These are phyloP conservation scores for Agelaius tricolor DNA, from an alignment of 2,113 vertebrate genomes.

Conservation along the genomic window DNA sequence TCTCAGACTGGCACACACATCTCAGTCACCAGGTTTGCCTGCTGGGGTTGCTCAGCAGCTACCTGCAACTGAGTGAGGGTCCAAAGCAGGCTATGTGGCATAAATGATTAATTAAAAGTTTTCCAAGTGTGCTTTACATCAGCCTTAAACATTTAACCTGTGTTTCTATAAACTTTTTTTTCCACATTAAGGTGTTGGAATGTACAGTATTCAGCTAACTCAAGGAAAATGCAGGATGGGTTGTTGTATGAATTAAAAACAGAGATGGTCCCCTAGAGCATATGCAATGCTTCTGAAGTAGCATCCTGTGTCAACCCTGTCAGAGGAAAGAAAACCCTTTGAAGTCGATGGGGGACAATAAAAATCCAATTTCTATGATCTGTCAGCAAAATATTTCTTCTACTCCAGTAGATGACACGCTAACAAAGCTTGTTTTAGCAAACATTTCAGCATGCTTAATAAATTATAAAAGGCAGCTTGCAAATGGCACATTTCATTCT, in stretches of 20 bases:
- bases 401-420: background rate
- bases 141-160: background rate
- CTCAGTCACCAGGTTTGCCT: background rate
- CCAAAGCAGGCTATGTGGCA: background rate
- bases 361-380: constrained; percentile 5
- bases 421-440: constrained; percentile 31
- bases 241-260: background rate
- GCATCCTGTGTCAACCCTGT: background rate
- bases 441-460: constrained; percentile 28
- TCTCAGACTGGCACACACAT: background rate
- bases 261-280: background rate
- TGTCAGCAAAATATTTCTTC: background rate
- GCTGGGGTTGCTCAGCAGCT: background rate
- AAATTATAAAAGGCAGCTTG: constrained; percentile 28
- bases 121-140: background rate
- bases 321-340: background rate
- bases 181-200: background rate
- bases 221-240: background rate
- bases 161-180: background rate
- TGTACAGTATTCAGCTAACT: background rate
- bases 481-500: background rate
- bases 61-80: rapidly evolving
- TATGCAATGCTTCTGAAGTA: background rate
- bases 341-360: background rate
- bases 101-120: background rate